Conservation (phyloP, 1,140 invertebrate genomes). For the Drosophila parabipectinata region DNA sequence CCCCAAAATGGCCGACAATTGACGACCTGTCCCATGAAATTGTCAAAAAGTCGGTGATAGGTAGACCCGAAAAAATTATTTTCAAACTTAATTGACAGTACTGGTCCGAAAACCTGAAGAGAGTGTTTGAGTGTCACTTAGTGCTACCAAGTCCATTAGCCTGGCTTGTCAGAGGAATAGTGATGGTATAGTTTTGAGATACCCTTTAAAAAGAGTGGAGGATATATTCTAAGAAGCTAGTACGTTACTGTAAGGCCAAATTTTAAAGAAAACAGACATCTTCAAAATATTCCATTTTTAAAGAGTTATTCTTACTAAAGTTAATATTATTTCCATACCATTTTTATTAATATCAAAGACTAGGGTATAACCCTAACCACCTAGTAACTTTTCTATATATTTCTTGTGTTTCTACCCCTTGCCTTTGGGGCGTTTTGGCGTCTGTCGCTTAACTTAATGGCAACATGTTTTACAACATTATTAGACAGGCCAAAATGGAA, state of each 20-base stretch:
- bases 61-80: conserved; percentile 60
- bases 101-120: conserved; percentile 35
- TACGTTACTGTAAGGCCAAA: not conserved
- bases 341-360: conserved; percentile 9
- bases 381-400: not conserved
- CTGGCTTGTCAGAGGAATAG: conserved; percentile 40
- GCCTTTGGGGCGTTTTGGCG: conserved; percentile 59
- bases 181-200: conserved; percentile 10
- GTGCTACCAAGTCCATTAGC: conserved; percentile 70
- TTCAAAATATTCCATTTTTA: too few species aligned
- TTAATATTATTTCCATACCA: not conserved
- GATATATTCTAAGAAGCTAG: not conserved
- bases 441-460: conserved; percentile 69
- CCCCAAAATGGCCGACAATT: conserved; percentile 42
- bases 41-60: conserved; percentile 64
- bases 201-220: not conserved
- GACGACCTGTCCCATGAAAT: conserved; percentile 63
- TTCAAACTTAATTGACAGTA: conserved; percentile 71
- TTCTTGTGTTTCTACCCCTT: conserved; percentile 12
- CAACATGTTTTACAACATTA: conserved; percentile 80
- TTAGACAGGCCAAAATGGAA: conserved; percentile 60
- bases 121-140: conserved; percentile 41
- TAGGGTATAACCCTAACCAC: conserved; percentile 31
- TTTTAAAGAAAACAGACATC: too few species aligned
- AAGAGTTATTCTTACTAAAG: too few species aligned